Percentiles rank a stretch among this genome's conserved stretches.
phyloP scores from a whole-genome alignment of 2,113 vertebrate species.

The Paradoxurus hermaphroditus region DNA sequence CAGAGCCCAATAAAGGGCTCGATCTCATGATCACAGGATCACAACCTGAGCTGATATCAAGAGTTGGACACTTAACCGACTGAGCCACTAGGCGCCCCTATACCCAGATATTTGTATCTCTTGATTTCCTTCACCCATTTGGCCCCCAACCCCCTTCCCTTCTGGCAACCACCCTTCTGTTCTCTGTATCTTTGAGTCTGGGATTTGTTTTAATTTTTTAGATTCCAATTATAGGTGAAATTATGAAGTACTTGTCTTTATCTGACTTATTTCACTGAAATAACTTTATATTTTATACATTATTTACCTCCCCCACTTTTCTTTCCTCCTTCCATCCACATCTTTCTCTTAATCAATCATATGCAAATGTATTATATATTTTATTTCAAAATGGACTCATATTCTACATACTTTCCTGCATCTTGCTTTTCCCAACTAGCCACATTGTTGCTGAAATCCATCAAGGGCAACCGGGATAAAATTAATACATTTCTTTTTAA shows the following conservation, averaged over 20 bases:
- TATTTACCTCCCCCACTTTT: not conserved
- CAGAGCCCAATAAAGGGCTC: too few species aligned
- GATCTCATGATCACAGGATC: too few species aligned
- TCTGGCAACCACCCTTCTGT: not conserved
- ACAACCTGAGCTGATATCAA: too few species aligned
- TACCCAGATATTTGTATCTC: not conserved
- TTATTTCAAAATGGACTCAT: not conserved
- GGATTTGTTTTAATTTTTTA: not conserved
- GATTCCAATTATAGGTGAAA: not conserved
- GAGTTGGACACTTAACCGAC: too few species aligned
- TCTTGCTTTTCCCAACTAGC: not conserved
- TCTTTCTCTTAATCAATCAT: not conserved
- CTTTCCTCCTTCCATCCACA: not conserved
- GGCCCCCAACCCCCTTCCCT: not conserved
- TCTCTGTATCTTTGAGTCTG: not conserved
- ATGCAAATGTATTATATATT: not conserved
- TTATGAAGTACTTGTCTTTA: not conserved
- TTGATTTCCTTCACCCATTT: not conserved
- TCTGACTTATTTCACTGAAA: not conserved
- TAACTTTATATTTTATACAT: not conserved
- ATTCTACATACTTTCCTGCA: not conserved
- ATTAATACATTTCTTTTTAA: slow-evolving; percentile 22
- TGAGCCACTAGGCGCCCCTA: not conserved
- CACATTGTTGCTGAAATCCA: not conserved
- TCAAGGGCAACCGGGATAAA: not conserved